phyloP scores from a whole-genome alignment of 2,888 invertebrate genomes.

The Andrena flavipes region DNA sequence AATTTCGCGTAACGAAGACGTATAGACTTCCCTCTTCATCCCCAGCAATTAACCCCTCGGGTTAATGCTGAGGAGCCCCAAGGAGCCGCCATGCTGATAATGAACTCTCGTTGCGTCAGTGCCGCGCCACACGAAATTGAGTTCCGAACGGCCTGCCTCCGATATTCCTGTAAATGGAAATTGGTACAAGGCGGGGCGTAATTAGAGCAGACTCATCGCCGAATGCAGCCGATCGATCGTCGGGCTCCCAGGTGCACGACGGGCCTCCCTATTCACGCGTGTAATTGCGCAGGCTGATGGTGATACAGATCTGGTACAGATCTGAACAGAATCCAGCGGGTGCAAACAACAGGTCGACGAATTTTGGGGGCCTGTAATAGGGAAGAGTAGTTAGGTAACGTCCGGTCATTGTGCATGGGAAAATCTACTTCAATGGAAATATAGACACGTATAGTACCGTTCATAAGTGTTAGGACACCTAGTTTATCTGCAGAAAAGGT shows the following conservation, averaged over 20 bases:
- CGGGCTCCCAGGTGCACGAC: constrained; percentile 59
- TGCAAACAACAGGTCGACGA: too few relatives aligned
- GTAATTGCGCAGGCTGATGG: constrained; percentile 43
- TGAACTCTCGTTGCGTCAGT: constrained; percentile 34
- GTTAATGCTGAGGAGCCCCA: constrained; percentile 34
- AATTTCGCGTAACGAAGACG: constrained; percentile 1
- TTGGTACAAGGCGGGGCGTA: constrained; percentile 63
- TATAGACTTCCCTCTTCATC: background rate
- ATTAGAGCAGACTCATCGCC: constrained; percentile 40
- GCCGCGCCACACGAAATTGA: constrained; percentile 42
- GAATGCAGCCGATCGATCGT: constrained; percentile 59
- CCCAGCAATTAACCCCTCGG: constrained; percentile 40
- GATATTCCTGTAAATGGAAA: constrained; percentile 70
- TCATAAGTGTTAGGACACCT: too few relatives aligned
- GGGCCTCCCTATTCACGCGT: constrained; percentile 35
- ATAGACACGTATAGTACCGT: too few relatives aligned
- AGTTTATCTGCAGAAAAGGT: too few relatives aligned
- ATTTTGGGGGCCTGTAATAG: too few relatives aligned
- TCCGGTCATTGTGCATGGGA: too few relatives aligned
- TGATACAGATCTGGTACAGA: too few relatives aligned
- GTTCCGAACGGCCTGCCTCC: constrained; percentile 25
- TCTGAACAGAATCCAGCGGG: too few relatives aligned
- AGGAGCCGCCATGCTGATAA: constrained; percentile 39
- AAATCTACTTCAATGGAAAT: too few relatives aligned
- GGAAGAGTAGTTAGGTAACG: too few relatives aligned